These are phyloP conservation scores for Canis aureus DNA, from an alignment of 2,113 vertebrate species.

Conservation along the genomic window DNA sequence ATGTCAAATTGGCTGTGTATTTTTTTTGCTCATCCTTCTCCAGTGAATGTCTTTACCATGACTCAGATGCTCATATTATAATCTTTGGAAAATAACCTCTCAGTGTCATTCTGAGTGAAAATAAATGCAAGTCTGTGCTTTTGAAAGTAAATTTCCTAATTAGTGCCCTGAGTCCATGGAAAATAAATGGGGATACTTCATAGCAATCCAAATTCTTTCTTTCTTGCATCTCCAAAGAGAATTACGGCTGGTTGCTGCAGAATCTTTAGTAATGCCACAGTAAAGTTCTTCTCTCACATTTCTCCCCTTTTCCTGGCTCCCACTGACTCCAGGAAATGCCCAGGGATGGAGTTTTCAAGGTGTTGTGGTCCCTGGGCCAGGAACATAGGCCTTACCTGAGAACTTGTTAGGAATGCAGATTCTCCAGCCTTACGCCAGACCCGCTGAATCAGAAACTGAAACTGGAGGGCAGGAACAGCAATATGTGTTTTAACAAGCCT, in stretches of 20 bases:
- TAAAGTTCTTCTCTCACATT: not conserved
- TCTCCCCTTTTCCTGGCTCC: not conserved
- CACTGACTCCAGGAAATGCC: not conserved
- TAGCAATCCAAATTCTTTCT: conserved; percentile 14
- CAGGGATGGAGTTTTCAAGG: conserved; percentile 15
- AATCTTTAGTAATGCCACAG: not conserved
- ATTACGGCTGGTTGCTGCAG: not conserved
- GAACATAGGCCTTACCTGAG: not conserved
- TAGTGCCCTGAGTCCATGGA: conserved; percentile 24
- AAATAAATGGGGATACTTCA: conserved; percentile 22
- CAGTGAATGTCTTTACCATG: conserved; percentile 37
- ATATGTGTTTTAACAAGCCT: conserved; percentile 34
- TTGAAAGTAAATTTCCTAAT: conserved; percentile 62
- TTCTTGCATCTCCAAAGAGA: not conserved
- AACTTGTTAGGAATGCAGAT: conserved; percentile 21
- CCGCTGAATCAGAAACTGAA: conserved; percentile 19
- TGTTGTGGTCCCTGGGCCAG: not conserved
- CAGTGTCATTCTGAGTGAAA: conserved; percentile 44
- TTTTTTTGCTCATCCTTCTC: conserved; percentile 63
- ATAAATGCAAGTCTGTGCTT: conserved; percentile 57
- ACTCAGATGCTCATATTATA: conserved; percentile 64
- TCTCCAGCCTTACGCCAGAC: not conserved
- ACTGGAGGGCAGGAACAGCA: not conserved
- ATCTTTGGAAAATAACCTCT: conserved; percentile 55
- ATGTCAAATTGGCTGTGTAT: conserved; percentile 32